Conservation (phyloP, 2,113 vertebrate species). For the Archocentrus centrarchus region DNA sequence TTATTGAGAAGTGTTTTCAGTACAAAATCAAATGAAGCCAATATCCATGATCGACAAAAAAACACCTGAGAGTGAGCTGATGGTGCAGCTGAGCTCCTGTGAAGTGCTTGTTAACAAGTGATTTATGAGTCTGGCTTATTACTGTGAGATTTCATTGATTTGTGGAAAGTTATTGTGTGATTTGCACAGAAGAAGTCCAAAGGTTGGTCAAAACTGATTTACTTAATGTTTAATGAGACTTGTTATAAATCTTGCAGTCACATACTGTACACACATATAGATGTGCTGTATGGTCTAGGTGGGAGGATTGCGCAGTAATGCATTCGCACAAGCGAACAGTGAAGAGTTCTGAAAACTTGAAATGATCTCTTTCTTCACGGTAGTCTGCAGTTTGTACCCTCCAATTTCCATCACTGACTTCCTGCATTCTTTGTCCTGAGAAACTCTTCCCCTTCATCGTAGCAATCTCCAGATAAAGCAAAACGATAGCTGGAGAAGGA, state of each 20-base stretch:
- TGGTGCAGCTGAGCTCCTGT: conserved; percentile 47
- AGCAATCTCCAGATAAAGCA: conserved; percentile 55
- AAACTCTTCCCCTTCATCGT: conserved; percentile 33
- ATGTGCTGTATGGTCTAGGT: neutral
- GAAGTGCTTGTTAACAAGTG: conserved; percentile 70
- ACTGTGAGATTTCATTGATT: conserved; percentile 70
- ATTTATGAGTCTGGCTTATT: conserved; percentile 69
- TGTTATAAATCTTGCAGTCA: conserved; percentile 42
- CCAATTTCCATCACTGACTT: conserved; percentile 46
- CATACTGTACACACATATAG: neutral
- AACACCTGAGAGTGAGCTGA: conserved; percentile 40
- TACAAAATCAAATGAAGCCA: neutral
- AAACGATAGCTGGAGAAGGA: conserved; percentile 47
- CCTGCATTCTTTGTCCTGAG: conserved; percentile 48
- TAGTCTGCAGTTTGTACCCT: conserved; percentile 35
- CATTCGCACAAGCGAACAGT: conserved; percentile 6
- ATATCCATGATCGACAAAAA: neutral
- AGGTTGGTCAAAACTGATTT: conserved; percentile 63
- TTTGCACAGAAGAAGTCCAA: conserved; percentile 53
- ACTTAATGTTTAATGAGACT: conserved; percentile 60
- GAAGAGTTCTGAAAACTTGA: conserved; percentile 18
- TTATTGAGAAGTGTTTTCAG: neutral
- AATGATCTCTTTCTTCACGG: conserved; percentile 12
- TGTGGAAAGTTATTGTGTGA: conserved; percentile 66
- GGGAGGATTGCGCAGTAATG: neutral